Evolutionary conservation across 2,113 vertebrate species (phyloP), one percentile per base, ranked within the genome.

Genomic region (Triplophysa rosa): DNA sequence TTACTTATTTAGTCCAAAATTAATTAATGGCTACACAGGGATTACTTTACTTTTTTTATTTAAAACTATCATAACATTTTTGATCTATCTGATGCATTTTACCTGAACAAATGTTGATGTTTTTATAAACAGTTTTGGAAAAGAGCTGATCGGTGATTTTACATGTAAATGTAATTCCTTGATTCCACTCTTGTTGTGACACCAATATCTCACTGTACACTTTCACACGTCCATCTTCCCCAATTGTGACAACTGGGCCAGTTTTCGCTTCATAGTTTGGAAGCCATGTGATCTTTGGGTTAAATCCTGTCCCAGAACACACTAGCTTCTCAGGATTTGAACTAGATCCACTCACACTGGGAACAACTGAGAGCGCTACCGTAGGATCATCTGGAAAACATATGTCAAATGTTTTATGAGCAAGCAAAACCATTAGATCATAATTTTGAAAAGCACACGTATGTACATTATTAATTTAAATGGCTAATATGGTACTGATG

Each of bases 21-120:
- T 29, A 2, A 29, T 29, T 29, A 29, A 29, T 29, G 26, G 26
- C 26, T 29, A 29, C 2, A 29, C 26, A 2, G 26, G 2, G 26
- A 2, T 29, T 29, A 2, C 26, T 3, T 29, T 29, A 24, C 24
- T 24, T 24, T 24, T 24, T 24, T 24, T 24, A 24, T 29, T 29
- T 29, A 3, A 29, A 29, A 29, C 26, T 29, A 29, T 29, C 26
- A 29, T 29, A 29, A 29, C 26, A 29, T 29, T 29, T 29, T 29
- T 29, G 2, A 29, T 29, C 26, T 1, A 29, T 29, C 26, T 29
- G 3, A 29, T 29, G 26, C 26, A 29, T 29, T 29, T 80, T 89
- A 93, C 91, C 91, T 88, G 87, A 80, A 54, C 92, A 93, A 67
- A 89, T 0, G 72, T 73, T 90, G 82, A 85, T 87, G 0, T 2